Conservation (phyloP, 2,113 vertebrate genomes). For the Mus musculus region GRCm39 chrX:129281001-129281500, state of each 20-base stretch:
- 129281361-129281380: background rate
- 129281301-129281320: constrained; percentile 32
- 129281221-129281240: constrained; percentile 43
- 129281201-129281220: background rate
- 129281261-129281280: background rate
- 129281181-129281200: constrained; percentile 49
- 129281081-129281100: constrained; percentile 66
- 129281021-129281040: constrained; percentile 77
- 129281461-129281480: constrained; percentile 24
- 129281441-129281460: background rate
- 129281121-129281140: constrained; percentile 55
- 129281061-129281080: constrained; percentile 78
- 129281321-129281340: constrained; percentile 30
- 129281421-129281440: constrained; percentile 16
- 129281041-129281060: constrained; percentile 79
- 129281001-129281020: constrained; percentile 83
- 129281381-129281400: constrained; percentile 43
- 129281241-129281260: constrained; percentile 33
- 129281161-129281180: background rate
- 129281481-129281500: constrained; percentile 65
- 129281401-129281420: constrained; percentile 44
- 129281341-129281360: constrained; percentile 53
- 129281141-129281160: constrained; percentile 19
- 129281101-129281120: constrained; percentile 66
- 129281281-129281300: constrained; percentile 24